Conservation (phyloP, 2,797 vertebrate species). For the Tolypeutes matacus region DNA sequence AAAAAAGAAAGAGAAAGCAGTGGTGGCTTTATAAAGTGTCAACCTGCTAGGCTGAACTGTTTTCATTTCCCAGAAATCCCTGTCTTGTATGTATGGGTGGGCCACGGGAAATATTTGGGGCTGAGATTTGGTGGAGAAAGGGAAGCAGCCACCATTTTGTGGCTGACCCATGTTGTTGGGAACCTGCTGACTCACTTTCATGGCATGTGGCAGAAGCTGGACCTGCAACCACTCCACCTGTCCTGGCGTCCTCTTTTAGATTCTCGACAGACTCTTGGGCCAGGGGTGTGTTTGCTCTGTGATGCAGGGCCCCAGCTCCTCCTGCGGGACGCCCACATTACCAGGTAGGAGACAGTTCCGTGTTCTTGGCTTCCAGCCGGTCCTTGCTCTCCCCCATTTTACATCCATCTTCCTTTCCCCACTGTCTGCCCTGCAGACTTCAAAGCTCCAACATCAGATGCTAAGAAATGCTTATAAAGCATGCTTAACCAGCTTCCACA, state of each 20-base stretch:
- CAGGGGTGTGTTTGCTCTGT: not conserved
- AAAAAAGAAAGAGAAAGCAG: too few relatives aligned
- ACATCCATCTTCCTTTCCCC: not conserved
- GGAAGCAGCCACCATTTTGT: not conserved
- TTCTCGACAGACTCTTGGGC: not conserved
- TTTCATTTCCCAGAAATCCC: not conserved
- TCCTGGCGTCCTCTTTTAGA: not conserved
- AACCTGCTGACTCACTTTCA: too few relatives aligned
- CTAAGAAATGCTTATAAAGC: not conserved
- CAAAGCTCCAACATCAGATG: not conserved
- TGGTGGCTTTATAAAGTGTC: not conserved
- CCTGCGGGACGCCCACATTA: not conserved
- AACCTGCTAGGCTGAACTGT: not conserved
- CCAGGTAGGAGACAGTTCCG: not conserved
- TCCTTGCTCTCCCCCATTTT: not conserved
- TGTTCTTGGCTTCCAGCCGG: not conserved
- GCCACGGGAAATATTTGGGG: not conserved
- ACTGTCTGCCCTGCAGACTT: not conserved
- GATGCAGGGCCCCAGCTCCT: not conserved
- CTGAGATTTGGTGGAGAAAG: not conserved
- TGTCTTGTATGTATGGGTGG: not conserved
- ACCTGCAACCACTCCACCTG: not conserved
- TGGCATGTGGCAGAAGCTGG: fast-evolving
- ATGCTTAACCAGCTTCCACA: not conserved
- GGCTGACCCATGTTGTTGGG: not conserved